A percentile compares a stretch with the other conserved stretches of the same genome.
Conservation (phyloP, 1,140 invertebrate species). For the Temnothorax longispinosus region DNA sequence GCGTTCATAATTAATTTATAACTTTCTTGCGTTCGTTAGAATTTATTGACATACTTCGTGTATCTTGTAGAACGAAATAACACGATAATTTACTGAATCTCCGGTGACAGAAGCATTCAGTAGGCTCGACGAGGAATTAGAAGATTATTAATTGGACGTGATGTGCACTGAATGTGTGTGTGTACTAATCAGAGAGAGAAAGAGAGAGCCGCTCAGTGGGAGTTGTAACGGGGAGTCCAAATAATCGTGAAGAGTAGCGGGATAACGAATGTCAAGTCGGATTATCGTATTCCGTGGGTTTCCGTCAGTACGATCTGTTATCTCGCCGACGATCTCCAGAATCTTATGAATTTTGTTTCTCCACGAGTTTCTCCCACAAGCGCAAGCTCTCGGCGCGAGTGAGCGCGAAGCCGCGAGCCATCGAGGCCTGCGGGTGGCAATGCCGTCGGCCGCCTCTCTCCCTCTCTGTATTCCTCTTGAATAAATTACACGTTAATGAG, state of each 20-base stretch:
- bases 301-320: slow-evolving; percentile 60
- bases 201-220: slow-evolving; percentile 50
- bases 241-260: neutral
- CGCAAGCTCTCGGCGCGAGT: neutral
- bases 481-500: slow-evolving; percentile 63
- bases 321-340: slow-evolving; percentile 66
- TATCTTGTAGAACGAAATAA: neutral
- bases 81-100: slow-evolving; percentile 56
- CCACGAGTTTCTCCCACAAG: slow-evolving; percentile 41
- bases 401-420: slow-evolving; percentile 65
- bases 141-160: slow-evolving; percentile 70
- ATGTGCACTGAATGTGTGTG: neutral
- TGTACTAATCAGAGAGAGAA: no score
- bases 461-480: slow-evolving; percentile 4
- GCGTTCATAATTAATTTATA: neutral
- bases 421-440: slow-evolving; percentile 64
- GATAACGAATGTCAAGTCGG: slow-evolving; percentile 69
- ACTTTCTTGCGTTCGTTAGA: neutral
- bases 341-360: slow-evolving; percentile 65
- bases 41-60: neutral
- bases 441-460: neutral
- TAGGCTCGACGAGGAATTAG: slow-evolving; percentile 64
- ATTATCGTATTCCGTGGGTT: slow-evolving; percentile 69
- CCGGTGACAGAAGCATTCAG: slow-evolving; percentile 51
- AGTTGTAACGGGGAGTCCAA: neutral